Base-by-base conservation (phyloP, 2,113 vertebrate genomes). In the Pipa parva region DNA sequence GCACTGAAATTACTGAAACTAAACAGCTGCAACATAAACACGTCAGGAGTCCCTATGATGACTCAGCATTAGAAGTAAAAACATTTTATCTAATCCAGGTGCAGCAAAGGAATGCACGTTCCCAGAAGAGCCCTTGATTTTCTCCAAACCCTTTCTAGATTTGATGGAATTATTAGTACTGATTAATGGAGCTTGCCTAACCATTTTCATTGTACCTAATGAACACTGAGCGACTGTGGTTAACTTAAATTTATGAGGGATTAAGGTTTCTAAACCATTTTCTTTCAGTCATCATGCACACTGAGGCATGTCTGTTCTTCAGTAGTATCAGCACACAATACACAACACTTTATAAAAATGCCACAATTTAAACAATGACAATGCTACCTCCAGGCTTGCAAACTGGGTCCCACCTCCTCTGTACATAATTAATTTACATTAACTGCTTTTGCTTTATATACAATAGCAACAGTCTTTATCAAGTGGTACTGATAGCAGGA, bases 301-400 rank as follows among this genome's bases (percentile, higher is more conserved):
- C 28, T 52, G 29, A 42, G 57, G 3, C 29, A 58, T 21, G 9
- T 28, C 55, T 58, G 39, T 67, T 58, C n/a, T 67, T 28, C 52
- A 69, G 57, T 28, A 69, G 56, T 22, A 31, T 60, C 65, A 26
- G 55, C 55, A 51, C 49, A 68, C 45, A 69, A 60, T 52, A 37
- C 59, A 25, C 24, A 48, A 42, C 59, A 24, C 46, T 8, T 59
- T 20, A 51, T 39, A 59, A 21, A 39, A 68, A 68, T 31, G 51
- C 22, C 51, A 52, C 18, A 65, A 8, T 28, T 46, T 29, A 59
- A 59, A 59, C 45, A 59, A 59, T 54, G 42, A 49, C 39, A 20
- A 17, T 15, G 55, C 17, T 59, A 59, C 54, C 54, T 58, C 42
- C n/a, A 31, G 39, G 63, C 36, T 39, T 31, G 57, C 54, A 42